Conservation (phyloP, 2,113 vertebrate species). For the Catharus minimus region DNA sequence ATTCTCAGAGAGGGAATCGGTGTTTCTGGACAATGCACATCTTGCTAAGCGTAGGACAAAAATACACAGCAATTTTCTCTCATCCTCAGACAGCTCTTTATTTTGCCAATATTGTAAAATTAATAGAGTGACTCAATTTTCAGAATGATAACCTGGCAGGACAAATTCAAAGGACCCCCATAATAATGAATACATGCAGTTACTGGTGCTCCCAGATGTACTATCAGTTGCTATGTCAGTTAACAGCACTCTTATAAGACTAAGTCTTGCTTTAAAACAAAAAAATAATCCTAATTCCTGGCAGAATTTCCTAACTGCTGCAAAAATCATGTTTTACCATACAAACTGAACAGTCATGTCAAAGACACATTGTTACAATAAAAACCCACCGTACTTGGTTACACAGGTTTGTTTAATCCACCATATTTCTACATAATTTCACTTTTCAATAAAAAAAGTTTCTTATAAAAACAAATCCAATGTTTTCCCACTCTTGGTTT, state of each 20-base stretch:
- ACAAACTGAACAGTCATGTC: not conserved
- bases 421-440: not conserved
- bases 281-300: not conserved
- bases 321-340: not conserved
- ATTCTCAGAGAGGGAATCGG: not conserved
- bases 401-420: not conserved
- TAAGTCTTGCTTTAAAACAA: not conserved
- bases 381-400: fast-evolving
- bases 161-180: not conserved
- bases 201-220: not conserved
- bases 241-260: not conserved
- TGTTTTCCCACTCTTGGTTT: not conserved
- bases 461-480: not conserved
- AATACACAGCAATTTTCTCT: not conserved
- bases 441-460: not conserved
- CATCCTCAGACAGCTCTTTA: not conserved
- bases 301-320: not conserved
- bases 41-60: not conserved
- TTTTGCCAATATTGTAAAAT: not conserved
- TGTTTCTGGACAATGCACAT: not conserved
- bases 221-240: not conserved
- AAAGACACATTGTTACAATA: not conserved
- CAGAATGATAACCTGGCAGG: not conserved
- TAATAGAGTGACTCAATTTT: not conserved
- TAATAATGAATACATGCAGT: not conserved